These are phyloP conservation scores for Hyles euphorbiae DNA, from an alignment of 1,140 invertebrate species.

Conservation along the genomic window DNA sequence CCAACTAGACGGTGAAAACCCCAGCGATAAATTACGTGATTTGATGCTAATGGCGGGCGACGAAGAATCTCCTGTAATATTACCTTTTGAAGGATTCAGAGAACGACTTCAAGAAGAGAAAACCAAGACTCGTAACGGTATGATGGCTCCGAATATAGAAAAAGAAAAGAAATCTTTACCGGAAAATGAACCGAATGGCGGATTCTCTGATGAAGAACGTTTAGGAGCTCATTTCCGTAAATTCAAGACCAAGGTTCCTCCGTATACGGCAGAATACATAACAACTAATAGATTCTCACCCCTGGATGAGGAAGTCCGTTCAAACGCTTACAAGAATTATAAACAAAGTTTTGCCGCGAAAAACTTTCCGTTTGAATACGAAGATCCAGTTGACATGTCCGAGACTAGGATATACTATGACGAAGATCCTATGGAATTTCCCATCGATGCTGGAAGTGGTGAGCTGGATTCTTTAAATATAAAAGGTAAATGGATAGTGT, in stretches of 20 bases:
- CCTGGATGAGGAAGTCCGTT: conserved; percentile 59
- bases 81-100: conserved; percentile 63
- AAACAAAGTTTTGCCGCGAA: conserved; percentile 64
- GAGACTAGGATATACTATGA: conserved; percentile 76
- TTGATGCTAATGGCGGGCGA: conserved; percentile 47
- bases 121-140: conserved; percentile 22
- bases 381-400: conserved; percentile 69
- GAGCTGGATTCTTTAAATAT: conserved; percentile 52
- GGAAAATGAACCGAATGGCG: conserved; percentile 33
- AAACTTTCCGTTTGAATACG: conserved; percentile 66
- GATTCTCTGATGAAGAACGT: conserved; percentile 51
- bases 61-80: conserved; percentile 50
- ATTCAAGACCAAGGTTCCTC: conserved; percentile 47
- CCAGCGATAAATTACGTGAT: conserved; percentile 59
- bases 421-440: conserved; percentile 62
- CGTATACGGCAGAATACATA: conserved; percentile 60
- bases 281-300: conserved; percentile 55
- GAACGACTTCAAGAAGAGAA: conserved; percentile 57
- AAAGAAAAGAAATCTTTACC: conserved; percentile 62
- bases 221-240: conserved; percentile 60
- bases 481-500: conserved; percentile 29
- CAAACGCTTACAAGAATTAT: conserved; percentile 63
- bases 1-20: conserved; percentile 32
- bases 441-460: conserved; percentile 61
- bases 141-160: conserved; percentile 24